Base-by-base conservation (phyloP, 1,140 invertebrate species). In the Acromyrmex heyeri region DNA sequence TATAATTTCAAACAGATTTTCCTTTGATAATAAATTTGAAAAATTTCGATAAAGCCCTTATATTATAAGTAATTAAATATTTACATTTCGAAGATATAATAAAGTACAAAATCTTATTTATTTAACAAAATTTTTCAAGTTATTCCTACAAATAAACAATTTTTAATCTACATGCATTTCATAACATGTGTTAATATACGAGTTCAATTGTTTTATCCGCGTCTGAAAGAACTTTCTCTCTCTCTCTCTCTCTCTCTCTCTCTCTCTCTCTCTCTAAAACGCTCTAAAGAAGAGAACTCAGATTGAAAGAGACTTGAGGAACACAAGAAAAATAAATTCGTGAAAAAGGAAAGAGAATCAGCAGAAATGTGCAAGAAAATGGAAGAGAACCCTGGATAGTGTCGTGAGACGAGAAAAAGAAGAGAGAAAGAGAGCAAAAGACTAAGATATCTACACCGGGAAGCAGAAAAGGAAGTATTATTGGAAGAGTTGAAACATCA, bases 261-360 rank as follows among this genome's bases (percentile, higher is more conserved):
- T 34, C 30, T 34, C 30, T 34, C 30, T 34, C 30, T 34, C 30
- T 34, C 6, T 34, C 27, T 38, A 75, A 44, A 75, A 75, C 18
- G 34, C 34, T 38, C n/a, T 24, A 75, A 44, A 21, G 4, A 61
- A 75, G 34, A 44, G 30, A 75, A 59, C 55, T 75, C 55, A 38
- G 72, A 59, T 75, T 61, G 72, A 38, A 55, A 75, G 53, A 57
- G 24, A 55, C 72, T 75, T 75, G 30, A 30, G 10, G n/a, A 59
- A 75, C n/a, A 24, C n/a, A 44, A 75, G 72, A 75, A 61, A 75
- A 75, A 75, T 59, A 75, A 75, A 61, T 75, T 75, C 53, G 53
- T 21, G 55, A 24, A 59, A 38, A 14, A 59, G 34, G 3, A 38
- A 57, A 59, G 7, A 34, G 55, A 61, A 75, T 61, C 72, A 61